A percentile compares a stretch with the other conserved stretches of the same genome.
These are phyloP conservation scores for Urocitellus parryii DNA, from an alignment of 2,113 vertebrate species.

Conservation along the genomic window DNA sequence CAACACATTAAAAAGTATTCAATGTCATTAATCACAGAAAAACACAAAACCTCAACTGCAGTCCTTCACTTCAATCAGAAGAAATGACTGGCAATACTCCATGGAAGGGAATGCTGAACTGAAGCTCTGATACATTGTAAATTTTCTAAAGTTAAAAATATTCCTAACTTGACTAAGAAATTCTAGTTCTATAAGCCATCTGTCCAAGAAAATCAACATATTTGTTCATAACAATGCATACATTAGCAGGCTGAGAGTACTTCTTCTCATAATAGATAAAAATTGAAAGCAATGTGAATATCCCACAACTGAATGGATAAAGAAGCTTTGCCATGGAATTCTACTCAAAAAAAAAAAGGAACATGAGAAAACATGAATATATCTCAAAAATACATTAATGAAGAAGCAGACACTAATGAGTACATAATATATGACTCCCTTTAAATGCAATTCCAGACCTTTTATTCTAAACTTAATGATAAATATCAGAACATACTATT, in stretches of 20 bases:
- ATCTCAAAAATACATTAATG: not conserved
- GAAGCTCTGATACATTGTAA: not conserved
- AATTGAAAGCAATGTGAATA: not conserved
- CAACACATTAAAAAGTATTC: not conserved
- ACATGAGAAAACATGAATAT: not conserved
- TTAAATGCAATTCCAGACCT: not conserved
- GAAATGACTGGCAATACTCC: not conserved
- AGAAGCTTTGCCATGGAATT: not conserved
- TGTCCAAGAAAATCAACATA: not conserved
- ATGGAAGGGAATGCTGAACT: not conserved
- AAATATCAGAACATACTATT: not conserved
- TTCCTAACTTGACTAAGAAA: not conserved
- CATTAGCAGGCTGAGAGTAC: not conserved
- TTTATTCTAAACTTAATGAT: not conserved
- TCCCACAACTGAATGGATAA: not conserved
- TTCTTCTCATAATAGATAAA: not conserved
- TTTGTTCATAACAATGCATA: not conserved
- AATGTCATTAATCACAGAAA: not conserved
- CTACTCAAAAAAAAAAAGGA: not conserved
- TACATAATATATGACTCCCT: not conserved
- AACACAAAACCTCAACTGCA: not conserved
- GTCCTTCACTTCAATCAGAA: not conserved
- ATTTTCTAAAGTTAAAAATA: constrained; percentile 28
- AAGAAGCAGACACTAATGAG: not conserved
- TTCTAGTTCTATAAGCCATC: not conserved